phyloP scores from a whole-genome alignment of 2,797 vertebrate species.

The Paguma larvata region DNA sequence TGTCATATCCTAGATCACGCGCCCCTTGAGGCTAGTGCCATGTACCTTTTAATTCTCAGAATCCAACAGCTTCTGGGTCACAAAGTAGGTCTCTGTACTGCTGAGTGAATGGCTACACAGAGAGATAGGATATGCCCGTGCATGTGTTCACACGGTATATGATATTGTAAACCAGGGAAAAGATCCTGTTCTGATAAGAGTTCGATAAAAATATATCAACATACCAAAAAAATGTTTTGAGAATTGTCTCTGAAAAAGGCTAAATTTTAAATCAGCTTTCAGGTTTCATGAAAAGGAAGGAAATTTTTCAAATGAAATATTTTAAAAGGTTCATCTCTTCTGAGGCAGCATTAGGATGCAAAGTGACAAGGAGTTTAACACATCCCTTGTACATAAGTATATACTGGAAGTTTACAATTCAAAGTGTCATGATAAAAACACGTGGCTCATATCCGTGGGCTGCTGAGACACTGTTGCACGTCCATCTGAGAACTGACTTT shows the following conservation, averaged over 20 bases:
- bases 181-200: neutral
- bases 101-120: neutral
- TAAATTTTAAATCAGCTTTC: conserved; percentile 88
- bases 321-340: conserved; percentile 88
- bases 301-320: conserved; percentile 82
- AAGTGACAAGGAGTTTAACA: conserved; percentile 86
- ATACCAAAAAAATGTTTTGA: neutral
- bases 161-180: neutral
- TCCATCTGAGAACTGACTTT: conserved; percentile 87
- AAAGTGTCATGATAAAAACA: conserved; percentile 85
- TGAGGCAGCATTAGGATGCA: conserved; percentile 87
- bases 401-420: conserved; percentile 86
- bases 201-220: conserved; percentile 6
- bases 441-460: conserved; percentile 84
- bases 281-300: conserved; percentile 87
- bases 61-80: neutral
- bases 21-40: neutral
- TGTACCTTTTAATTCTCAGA: neutral
- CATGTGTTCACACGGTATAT: neutral
- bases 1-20: neutral
- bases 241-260: conserved; percentile 80
- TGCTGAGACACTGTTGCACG: conserved; percentile 87
- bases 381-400: conserved; percentile 85
- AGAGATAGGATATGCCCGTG: neutral
- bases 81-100: neutral